Evolutionary conservation across 2,797 vertebrate genomes (phyloP), one percentile per base, ranked within the genome.

Genomic region (Lagocephalus sceleratus): DNA sequence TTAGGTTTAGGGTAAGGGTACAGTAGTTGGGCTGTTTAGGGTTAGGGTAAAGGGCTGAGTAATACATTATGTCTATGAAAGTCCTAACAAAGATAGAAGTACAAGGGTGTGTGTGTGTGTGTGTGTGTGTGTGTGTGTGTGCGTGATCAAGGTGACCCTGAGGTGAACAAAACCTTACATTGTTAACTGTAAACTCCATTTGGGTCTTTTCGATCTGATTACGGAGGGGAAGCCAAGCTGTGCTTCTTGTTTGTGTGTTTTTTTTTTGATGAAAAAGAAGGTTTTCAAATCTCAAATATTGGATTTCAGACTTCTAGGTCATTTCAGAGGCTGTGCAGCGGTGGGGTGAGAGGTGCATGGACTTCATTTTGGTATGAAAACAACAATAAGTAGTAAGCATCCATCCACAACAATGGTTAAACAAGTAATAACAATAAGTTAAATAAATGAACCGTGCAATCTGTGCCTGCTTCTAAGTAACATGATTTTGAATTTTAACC

Each of bases 161-260:
- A 53, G 49, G 60, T 66, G 61, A 61, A 76, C 61, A 58, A 63
- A 63, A 71, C 29, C 58, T 59, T 16, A 66, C 64, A 74, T 81
- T 57, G 40, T 26, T 73, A 68, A 68, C 59, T 51, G 42, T 47
- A 52, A 52, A 57, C 48, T 60, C 66, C 56, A 40, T 51, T 54
- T 42, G 42, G 43, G 40, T 26, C 48, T 60, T 47, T 45, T 40
- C 20, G 46, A 17, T 35, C 29, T 62, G 66, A 75, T 63, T 79
- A 73, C 11, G 73, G 56, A 70, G 52, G 50, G 55, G 32, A 52
- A 51, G 57, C 60, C 50, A 50, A 3, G 22, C n/a, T 23, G 20
- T 5, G 5, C 40, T 29, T 45, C 40, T 29, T 45, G 11, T 29
- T 1, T 22, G 41, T 50, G 26, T 48, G 20, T 44, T 8, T 57